A percentile compares a stretch with the other conserved stretches of the same genome.
Conservation (phyloP, 1,140 invertebrate genomes). For the Pomacea maculata region DNA sequence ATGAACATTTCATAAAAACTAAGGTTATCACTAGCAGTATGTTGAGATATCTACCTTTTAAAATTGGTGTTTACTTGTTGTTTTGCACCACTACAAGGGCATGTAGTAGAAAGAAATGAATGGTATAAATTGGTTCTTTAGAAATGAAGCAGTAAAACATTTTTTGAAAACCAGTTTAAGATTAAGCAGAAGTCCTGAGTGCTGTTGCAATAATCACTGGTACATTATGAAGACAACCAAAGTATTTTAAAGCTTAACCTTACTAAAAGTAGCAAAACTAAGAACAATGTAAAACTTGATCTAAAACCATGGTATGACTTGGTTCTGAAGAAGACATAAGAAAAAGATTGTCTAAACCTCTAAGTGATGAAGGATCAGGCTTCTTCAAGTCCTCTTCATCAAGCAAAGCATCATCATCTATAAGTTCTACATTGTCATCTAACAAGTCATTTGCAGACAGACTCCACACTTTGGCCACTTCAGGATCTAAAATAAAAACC, state of each 20-base stretch:
- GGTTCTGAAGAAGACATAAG: neutral
- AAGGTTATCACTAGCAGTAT: neutral
- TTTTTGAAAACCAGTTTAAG: too few relatives aligned
- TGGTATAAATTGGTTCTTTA: neutral
- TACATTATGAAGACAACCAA: neutral
- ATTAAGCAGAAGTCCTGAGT: too few relatives aligned
- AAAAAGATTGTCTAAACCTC: constrained; percentile 71
- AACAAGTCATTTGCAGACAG: constrained; percentile 69
- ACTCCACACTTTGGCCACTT: constrained; percentile 73
- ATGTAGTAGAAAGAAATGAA: neutral
- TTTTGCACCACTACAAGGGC: neutral
- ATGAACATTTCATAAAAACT: constrained; percentile 43
- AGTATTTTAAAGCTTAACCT: neutral
- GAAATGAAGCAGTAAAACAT: neutral
- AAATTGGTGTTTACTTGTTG: neutral
- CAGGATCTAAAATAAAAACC: constrained; percentile 37
- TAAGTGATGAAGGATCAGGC: constrained; percentile 81
- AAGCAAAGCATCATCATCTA: constrained; percentile 86
- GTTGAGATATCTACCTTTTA: neutral
- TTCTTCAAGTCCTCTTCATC: constrained; percentile 90
- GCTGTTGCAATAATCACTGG: neutral
- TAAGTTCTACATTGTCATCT: constrained; percentile 80
- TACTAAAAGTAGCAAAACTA: neutral
- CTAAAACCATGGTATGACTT: neutral
- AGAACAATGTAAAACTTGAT: neutral